A percentile compares a stretch with the other conserved stretches of the same genome.
phyloP scores from a whole-genome alignment of 2,797 vertebrate genomes.

The Melanitta fusca region DNA sequence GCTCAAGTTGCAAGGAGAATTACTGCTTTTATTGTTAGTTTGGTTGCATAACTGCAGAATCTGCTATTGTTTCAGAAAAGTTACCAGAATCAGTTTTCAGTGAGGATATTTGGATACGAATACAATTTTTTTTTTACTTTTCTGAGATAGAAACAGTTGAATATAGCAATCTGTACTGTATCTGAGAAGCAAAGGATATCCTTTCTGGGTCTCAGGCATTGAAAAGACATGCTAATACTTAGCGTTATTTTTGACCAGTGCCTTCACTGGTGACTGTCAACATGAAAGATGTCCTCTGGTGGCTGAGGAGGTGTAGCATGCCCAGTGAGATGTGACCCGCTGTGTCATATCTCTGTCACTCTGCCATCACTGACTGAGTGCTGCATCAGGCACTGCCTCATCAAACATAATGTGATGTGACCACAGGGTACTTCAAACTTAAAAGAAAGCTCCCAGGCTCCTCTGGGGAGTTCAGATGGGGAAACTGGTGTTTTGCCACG shows the following conservation, averaged over 20 bases:
- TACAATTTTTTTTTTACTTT: background rate
- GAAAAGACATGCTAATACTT: background rate
- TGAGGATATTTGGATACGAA: background rate
- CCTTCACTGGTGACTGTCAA: background rate
- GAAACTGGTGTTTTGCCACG: background rate
- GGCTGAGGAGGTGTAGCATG: background rate
- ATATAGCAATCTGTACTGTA: background rate
- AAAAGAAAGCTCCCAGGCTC: background rate
- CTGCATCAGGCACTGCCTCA: background rate
- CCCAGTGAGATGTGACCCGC: rapidly evolving
- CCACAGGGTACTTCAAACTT: background rate
- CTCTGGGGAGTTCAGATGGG: background rate
- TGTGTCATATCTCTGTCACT: background rate
- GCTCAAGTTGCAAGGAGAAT: background rate
- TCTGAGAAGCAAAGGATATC: background rate
- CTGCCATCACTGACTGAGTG: background rate
- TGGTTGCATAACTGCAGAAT: background rate
- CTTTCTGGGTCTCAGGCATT: background rate
- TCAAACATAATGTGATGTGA: background rate
- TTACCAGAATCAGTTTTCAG: background rate
- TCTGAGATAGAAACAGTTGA: background rate
- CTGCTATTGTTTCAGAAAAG: background rate
- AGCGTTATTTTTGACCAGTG: background rate
- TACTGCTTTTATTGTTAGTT: background rate
- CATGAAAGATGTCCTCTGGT: background rate